Evolutionary conservation across 1,140 invertebrate genomes (phyloP), one percentile per base, ranked within the genome.

Genomic region (Anoplophora glabripennis): DNA sequence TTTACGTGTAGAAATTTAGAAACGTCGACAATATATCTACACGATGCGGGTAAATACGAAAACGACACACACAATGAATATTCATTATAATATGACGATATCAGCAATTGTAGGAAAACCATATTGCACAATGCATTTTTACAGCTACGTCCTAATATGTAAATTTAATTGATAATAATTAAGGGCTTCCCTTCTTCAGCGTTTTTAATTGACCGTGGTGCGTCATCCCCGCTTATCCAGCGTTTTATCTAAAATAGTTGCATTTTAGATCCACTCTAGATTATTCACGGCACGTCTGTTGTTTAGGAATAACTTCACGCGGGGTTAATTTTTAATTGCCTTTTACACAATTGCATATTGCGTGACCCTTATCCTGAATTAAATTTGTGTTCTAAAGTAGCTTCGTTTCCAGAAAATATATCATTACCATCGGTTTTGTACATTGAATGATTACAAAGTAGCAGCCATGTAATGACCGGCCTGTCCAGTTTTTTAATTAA

Each of bases 221-320:
- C 62, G 53, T 57, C 62, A 57, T 46, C 53, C 12, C 45, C 33
- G 37, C 57, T 64, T 61, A 61, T 58, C 12, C 14, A 35, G 40
- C 55, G 63, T 57, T 64, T 64, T 64, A 64, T 64, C 63, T 64
- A 61, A 64, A 64, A 57, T 64, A 57, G 63, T 61, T 57, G 58
- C 63, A 54, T 56, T 64, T 64, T 64, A 64, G 63, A 64, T 64
- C 63, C 40, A 44, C 63, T 51, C 58, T 37, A 48, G 63, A 64
- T 64, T 64, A 59, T 11, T 33, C 18, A 53, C 51, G 51, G 36
- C 14, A 17, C 14, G 37, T 40, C 36, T 53, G 51, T 53, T 41
- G 38, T 53, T 34, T 53, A n/a, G 44, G 28, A 46, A 46, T 46
- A 46, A 7, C 44, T 46, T 46, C 44, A 46, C 34, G 21, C 34